phyloP scores from a whole-genome alignment of 2,888 invertebrate species.

The Drosophila gaucha region DNA sequence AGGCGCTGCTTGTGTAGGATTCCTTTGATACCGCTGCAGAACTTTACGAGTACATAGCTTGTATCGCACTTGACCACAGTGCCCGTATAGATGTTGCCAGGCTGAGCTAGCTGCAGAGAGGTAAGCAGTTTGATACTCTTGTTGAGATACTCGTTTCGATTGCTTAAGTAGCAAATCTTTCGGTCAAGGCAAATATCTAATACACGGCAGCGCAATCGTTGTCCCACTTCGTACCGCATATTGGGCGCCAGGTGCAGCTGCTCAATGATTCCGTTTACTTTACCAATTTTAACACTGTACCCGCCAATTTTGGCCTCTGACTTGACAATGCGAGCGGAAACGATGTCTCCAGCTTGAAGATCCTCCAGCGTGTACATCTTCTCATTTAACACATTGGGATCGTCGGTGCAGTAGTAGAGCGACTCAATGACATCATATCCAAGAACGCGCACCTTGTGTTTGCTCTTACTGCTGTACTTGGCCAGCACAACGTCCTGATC shows the following conservation, averaged over 20 bases:
- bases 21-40: conserved; percentile 84
- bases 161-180: conserved; percentile 87
- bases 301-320: conserved; percentile 85
- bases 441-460: conserved; percentile 87
- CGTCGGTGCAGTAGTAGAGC: conserved; percentile 89
- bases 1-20: conserved; percentile 78
- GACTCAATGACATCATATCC: conserved; percentile 89
- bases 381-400: conserved; percentile 86
- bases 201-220: conserved; percentile 87
- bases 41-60: conserved; percentile 79
- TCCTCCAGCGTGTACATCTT: conserved; percentile 86
- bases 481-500: conserved; percentile 83
- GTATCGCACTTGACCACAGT: conserved; percentile 81
- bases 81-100: conserved; percentile 84
- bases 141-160: conserved; percentile 88
- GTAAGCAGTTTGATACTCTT: conserved; percentile 86
- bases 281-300: conserved; percentile 86
- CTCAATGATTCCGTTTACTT: conserved; percentile 87
- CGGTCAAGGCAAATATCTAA: conserved; percentile 85
- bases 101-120: conserved; percentile 85
- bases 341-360: conserved; percentile 86
- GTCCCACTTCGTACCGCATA: conserved; percentile 86
- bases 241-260: conserved; percentile 86
- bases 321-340: conserved; percentile 86
- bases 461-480: conserved; percentile 82